Conservation (phyloP, 1,140 invertebrate species). For the Pentalonia nigronervosa region DNA sequence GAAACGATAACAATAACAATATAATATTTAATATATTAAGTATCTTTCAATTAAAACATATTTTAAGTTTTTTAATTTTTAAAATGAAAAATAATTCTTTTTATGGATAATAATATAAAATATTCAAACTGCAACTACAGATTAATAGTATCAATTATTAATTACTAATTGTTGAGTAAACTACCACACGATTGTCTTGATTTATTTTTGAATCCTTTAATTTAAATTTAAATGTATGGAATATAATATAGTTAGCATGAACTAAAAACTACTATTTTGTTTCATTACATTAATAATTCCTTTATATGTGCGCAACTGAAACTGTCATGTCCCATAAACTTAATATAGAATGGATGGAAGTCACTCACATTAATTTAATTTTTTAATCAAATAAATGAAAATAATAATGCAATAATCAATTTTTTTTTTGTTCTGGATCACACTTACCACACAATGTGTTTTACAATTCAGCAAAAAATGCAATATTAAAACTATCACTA, state of each 20-base stretch:
- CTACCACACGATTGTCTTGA: not conserved
- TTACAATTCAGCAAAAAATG: not conserved
- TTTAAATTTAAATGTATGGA: not conserved
- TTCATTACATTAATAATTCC: not conserved
- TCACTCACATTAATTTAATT: not conserved
- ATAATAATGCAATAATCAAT: not conserved
- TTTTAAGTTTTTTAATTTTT: not conserved
- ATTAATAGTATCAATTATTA: not conserved
- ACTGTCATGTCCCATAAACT: not conserved
- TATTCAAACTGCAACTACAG: not conserved
- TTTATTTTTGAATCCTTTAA: not conserved
- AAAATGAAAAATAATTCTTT: not conserved
- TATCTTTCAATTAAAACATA: slow-evolving; percentile 8
- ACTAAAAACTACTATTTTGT: not conserved
- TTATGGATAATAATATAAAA: not conserved
- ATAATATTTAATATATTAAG: not conserved
- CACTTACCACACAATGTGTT: not conserved
- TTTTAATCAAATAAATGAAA: not conserved
- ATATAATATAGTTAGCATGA: not conserved
- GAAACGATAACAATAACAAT: not conserved
- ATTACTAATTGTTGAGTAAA: not conserved
- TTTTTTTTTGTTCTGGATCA: not conserved
- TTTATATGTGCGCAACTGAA: not conserved
- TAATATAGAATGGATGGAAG: not conserved
- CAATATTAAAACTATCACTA: not conserved